Base-by-base conservation (phyloP, 2,888 invertebrate genomes). In the Drosophila parthenogenetica region DNA sequence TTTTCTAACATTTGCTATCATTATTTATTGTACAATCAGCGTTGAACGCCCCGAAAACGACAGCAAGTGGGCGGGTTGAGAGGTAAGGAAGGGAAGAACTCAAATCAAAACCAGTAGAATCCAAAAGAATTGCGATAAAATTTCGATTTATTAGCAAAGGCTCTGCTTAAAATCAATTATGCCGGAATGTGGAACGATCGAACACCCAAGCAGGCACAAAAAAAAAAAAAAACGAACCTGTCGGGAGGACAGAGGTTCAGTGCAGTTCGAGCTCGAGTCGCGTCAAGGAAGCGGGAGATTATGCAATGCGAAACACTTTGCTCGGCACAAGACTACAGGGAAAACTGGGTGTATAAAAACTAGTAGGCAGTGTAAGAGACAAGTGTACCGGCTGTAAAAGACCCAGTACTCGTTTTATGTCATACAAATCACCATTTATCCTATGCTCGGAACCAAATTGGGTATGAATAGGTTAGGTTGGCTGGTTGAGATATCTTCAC, bases 111-210 rank as follows among this genome's bases (percentile, higher is more conserved):
- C 55, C 72, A 69, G 75, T 49, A 2, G 46, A 19, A 37, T 42
- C 17, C 43, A 17, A 10, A 35, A 5, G 25, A 22, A 35, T 16
- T 46, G 86, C 91, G 90, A 90, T 90, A 90, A 90, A 90, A 85
- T 90, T 89, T 83, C 87, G 90, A 90, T 90, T 90, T 90, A 90
- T 90, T 90, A 90, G 90, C 86, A 79, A 79, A 73, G 87, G 83
- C 83, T 79, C 76, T 79, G 90, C 90, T 90, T 90, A 90, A 90
- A 90, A 90, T 90, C 90, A 90, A 90, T 90, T 90, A 90, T 89
- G 87, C 89, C 84, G 90, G 90, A 90, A 90, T 90, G 91, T 90
- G 89, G 90, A 90, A 90, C 90, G 87, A 76, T 57, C 76, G 82
- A 76, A 88, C 86, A 88, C 83, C 86, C 88, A 85, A 78, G 85